Evolutionary conservation across 2,888 invertebrate genomes (phyloP), one percentile per base, ranked within the genome.

Genomic region (Anoplius nigerrimus): DNA sequence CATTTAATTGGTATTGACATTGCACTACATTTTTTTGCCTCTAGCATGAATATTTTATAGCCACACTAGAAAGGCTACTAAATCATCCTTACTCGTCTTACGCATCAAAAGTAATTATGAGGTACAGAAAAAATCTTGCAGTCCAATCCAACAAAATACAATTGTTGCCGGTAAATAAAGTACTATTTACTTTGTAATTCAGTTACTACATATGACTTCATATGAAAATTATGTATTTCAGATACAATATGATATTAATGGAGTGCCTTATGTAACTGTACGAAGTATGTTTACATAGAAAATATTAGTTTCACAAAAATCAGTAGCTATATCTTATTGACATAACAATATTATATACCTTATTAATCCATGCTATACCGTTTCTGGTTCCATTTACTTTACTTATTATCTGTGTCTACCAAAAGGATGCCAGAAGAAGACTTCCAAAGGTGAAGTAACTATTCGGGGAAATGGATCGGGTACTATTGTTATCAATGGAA

Each of bases 381-480:
- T 43, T 27, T 60, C 27, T 34, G 27, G 20, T 18, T 13, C 24
- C 24, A 4, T 6, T 21, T 48, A 43, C n/a, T 22, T 8, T 16
- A 22, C 11, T 52, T n/a, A 43, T 55, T 68, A 51, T 16, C 86
- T 87, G 45, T 71, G 92, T 93, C 93, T 88, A 11, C 1, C 34
- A 11, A 34, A 34, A 34, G 34, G 34, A 34, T 95, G 94, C 84
- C 87, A 92, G 62, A 91, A 95, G 69, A 96, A 96, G 89, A 89
- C 90, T 67, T 92, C 95, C 0, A 90, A 92, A 79, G 97, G 94
- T 0, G 91, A 93, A 87, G 97, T 98, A 0, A 95, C 94, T n/a
- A 90, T 98, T 8, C 91, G 91, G 69, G 92, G 92, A 13, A 94
- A 96, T 21, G 98, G 98, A 15, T 93, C 94, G 58, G 98, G 98